A percentile compares a stretch with the other conserved stretches of the same genome.
Conservation (phyloP, 2,888 invertebrate genomes). For the Drosophila austrosaltans region DNA sequence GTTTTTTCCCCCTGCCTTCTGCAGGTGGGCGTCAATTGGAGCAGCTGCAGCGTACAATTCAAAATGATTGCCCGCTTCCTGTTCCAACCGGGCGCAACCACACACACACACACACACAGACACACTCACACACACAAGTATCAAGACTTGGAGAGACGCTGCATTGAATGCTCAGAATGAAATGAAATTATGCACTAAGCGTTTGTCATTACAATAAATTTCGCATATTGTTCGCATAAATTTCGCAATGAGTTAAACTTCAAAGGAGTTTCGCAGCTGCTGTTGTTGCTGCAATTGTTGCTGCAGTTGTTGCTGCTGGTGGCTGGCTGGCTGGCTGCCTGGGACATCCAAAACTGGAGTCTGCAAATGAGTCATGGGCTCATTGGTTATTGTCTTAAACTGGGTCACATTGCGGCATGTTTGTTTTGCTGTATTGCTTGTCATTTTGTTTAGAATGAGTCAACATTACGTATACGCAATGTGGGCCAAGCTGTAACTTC, state of each 20-base stretch:
- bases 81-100: constrained; percentile 42
- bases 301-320: neutral
- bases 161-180: constrained; percentile 19
- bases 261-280: constrained; percentile 64
- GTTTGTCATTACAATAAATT: constrained; percentile 76
- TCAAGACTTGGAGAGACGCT: constrained; percentile 17
- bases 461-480: constrained; percentile 72
- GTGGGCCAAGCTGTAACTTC: constrained; percentile 67
- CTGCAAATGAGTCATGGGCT: constrained; percentile 61
- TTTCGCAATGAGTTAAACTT: constrained; percentile 65
- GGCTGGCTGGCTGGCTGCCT: constrained; percentile 18
- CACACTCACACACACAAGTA: neutral
- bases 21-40: constrained; percentile 75
- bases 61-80: constrained; percentile 73
- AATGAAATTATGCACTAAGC: constrained; percentile 75
- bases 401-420: constrained; percentile 61
- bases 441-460: constrained; percentile 61
- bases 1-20: neutral
- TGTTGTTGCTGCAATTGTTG: constrained; percentile 6
- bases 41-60: constrained; percentile 62
- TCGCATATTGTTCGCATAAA: constrained; percentile 78
- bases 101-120: constrained; percentile 3
- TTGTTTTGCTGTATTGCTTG: constrained; percentile 16
- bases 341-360: constrained; percentile 72
- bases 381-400: constrained; percentile 41